These are phyloP conservation scores for Sycobia sp. DNA, from an alignment of 1,140 invertebrate species.

Conservation along the genomic window DNA sequence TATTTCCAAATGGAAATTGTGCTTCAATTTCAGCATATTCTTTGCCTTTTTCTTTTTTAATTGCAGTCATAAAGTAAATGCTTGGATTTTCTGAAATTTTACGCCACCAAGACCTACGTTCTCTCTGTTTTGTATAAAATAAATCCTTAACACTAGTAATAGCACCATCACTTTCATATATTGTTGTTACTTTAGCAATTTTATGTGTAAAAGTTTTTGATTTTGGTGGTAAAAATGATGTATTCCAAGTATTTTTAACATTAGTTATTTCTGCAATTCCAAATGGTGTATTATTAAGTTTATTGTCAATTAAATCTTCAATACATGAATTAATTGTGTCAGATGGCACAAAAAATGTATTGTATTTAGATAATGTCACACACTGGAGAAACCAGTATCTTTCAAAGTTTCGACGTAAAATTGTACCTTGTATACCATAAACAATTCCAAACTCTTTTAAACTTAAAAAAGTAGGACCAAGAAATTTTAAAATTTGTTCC, in stretches of 20 bases:
- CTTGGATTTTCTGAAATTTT: slow-evolving; percentile 58
- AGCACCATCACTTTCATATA: slow-evolving; percentile 38
- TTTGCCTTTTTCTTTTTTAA: slow-evolving; percentile 50
- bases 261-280: slow-evolving; percentile 60
- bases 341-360: slow-evolving; percentile 57
- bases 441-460: slow-evolving; percentile 48
- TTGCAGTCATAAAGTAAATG: slow-evolving; percentile 47
- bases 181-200: slow-evolving; percentile 45
- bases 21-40: slow-evolving; percentile 55
- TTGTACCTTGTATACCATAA: slow-evolving; percentile 62
- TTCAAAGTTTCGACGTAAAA: slow-evolving; percentile 64
- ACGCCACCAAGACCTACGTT: slow-evolving; percentile 82
- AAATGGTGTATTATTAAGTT: slow-evolving; percentile 58
- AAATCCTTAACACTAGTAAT: slow-evolving; percentile 50
- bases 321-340: slow-evolving; percentile 49
- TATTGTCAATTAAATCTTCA: slow-evolving; percentile 48
- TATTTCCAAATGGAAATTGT: slow-evolving; percentile 52
- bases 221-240: slow-evolving; percentile 36
- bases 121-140: slow-evolving; percentile 73
- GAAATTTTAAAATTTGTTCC: slow-evolving; percentile 43
- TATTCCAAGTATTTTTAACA: slow-evolving; percentile 47
- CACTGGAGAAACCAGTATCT: slow-evolving; percentile 65
- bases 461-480: slow-evolving; percentile 45
- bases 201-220: slow-evolving; percentile 43
- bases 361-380: slow-evolving; percentile 61